Evolutionary conservation across 2,113 vertebrate genomes (phyloP).

Genomic region (Tupaia tana): DNA sequence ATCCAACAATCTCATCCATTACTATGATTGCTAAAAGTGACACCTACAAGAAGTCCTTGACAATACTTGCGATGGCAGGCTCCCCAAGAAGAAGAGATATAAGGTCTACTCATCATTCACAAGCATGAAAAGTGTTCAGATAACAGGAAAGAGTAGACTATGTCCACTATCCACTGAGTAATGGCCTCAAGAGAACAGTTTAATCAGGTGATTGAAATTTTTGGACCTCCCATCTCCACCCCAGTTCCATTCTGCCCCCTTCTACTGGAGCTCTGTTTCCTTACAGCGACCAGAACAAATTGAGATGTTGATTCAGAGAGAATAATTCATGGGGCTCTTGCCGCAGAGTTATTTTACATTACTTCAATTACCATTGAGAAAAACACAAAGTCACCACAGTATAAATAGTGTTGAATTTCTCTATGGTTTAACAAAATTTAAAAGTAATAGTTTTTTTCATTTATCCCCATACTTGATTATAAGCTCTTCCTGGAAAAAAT

Average conservation of each 20-base stretch:
- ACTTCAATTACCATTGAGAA: neutral
- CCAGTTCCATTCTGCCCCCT: neutral
- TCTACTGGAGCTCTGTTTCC: neutral
- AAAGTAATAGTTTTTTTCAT: neutral
- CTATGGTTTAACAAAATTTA: neutral
- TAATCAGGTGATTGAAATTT: neutral
- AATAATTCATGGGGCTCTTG: neutral
- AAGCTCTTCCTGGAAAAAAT: neutral
- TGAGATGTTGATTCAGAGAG: neutral
- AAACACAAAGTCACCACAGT: neutral
- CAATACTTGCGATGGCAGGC: neutral
- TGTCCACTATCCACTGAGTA: neutral
- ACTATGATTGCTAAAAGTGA: neutral
- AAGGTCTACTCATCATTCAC: neutral
- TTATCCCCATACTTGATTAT: neutral
- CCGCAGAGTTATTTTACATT: neutral
- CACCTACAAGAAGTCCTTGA: neutral
- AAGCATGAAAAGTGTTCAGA: neutral
- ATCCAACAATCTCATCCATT: neutral
- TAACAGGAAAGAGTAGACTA: neutral
- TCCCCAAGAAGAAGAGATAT: neutral
- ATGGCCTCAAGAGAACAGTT: neutral
- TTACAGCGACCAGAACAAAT: neutral
- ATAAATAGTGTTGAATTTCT: neutral
- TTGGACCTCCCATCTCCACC: neutral